Evolutionary conservation across 2,113 vertebrate species (phyloP).

Genomic region (Serilophus lunatus): DNA sequence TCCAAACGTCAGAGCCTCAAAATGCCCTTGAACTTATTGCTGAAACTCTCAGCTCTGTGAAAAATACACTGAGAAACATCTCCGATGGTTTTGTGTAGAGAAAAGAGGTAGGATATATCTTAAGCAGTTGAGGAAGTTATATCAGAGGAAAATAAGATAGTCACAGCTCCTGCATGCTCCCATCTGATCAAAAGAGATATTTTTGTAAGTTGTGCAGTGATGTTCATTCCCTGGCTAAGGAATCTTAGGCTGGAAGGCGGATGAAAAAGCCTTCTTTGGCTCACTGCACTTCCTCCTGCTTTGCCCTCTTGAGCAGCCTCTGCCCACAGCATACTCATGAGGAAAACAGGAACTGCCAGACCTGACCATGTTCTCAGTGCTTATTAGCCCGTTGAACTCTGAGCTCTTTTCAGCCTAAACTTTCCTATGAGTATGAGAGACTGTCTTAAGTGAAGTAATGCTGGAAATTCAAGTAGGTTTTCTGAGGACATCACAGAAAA

Average conservation of each 20-base stretch:
- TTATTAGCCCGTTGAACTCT: neutral
- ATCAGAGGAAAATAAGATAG: neutral
- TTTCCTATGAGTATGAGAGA: neutral
- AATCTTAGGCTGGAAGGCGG: neutral
- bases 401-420: neutral
- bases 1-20: neutral
- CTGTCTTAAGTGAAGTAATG: neutral
- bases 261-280: neutral
- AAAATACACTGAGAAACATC: neutral
- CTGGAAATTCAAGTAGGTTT: neutral
- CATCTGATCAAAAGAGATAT: neutral
- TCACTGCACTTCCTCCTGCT: neutral
- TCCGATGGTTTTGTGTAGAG: neutral
- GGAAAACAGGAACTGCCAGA: neutral
- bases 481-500: neutral
- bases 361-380: accelerated
- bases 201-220: neutral
- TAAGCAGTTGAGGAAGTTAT: neutral
- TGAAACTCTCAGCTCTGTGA: neutral
- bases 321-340: accelerated
- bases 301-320: neutral
- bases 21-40: neutral
- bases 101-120: neutral
- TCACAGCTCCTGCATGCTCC: neutral
- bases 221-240: neutral